These are phyloP conservation scores for Eilema caniola DNA, from an alignment of 2,888 invertebrate genomes.

Conservation along the genomic window DNA sequence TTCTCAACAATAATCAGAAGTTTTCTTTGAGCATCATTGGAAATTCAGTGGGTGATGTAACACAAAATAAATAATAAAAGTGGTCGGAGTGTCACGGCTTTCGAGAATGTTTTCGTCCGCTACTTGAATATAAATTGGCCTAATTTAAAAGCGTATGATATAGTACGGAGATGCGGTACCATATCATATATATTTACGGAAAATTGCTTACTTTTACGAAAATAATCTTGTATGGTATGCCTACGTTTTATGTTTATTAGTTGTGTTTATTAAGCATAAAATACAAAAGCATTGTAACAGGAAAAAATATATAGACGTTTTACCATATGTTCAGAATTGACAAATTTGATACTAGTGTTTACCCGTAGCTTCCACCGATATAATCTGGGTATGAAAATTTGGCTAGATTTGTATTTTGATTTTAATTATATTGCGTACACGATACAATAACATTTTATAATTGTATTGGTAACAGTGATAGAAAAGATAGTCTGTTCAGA, in stretches of 20 bases:
- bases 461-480: no score
- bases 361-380: background rate
- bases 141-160: slow-evolving; percentile 66
- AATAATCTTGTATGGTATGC: slow-evolving; percentile 18
- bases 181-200: slow-evolving; percentile 32
- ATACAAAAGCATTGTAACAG: background rate
- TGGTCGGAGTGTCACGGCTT: slow-evolving; percentile 59
- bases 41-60: slow-evolving; percentile 58
- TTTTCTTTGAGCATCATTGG: slow-evolving; percentile 55
- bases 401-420: no score
- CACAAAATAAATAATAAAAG: slow-evolving; percentile 69
- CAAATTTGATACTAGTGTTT: background rate
- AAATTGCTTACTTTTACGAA: slow-evolving; percentile 25
- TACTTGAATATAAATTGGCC: slow-evolving; percentile 69
- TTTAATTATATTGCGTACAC: no score
- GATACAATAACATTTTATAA: no score
- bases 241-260: slow-evolving; percentile 2
- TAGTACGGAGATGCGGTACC: slow-evolving; percentile 27
- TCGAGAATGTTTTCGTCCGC: slow-evolving; percentile 60
- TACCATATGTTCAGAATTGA: background rate
- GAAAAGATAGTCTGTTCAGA: no score
- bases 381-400: no score
- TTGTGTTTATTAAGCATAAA: background rate
- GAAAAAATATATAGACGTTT: background rate
- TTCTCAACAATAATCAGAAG: slow-evolving; percentile 37